Evolutionary conservation across 2,797 vertebrate genomes (phyloP).

Genomic region (Cephalopachus bancanus): DNA sequence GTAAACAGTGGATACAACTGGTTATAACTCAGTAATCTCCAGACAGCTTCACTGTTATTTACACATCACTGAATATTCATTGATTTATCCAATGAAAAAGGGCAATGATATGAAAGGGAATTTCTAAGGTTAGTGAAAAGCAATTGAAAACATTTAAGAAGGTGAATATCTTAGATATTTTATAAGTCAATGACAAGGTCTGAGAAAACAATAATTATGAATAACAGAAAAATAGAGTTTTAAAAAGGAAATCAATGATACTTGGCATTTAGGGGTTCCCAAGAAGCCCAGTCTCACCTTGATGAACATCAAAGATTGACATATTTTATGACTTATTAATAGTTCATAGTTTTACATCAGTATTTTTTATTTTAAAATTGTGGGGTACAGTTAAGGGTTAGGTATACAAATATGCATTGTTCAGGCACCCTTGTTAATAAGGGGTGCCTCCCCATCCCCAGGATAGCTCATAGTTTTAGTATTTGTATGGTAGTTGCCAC

Average conservation of each 20-base stretch:
- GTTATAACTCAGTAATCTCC: neutral
- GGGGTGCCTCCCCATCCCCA: too few species aligned
- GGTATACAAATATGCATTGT: too few species aligned
- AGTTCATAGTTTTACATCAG: neutral
- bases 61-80: neutral
- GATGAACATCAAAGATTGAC: neutral
- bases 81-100: neutral
- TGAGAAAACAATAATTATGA: slow-evolving; percentile 36
- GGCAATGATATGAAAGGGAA: neutral
- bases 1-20: neutral
- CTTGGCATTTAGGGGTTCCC: neutral
- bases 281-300: neutral
- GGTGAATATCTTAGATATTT: neutral
- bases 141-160: neutral
- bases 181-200: neutral
- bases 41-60: neutral
- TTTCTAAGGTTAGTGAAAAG: slow-evolving; percentile 5
- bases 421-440: too few species aligned
- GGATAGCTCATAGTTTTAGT: neutral
- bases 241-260: slow-evolving; percentile 5
- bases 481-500: neutral
- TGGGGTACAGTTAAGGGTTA: too few species aligned
- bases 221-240: slow-evolving; percentile 3
- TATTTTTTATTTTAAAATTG: too few species aligned
- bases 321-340: neutral